Percentiles rank a stretch among this genome's conserved stretches.
Evolutionary conservation across 1,140 invertebrate genomes (phyloP).

Genomic region (Heliconius eleuchia): DNA sequence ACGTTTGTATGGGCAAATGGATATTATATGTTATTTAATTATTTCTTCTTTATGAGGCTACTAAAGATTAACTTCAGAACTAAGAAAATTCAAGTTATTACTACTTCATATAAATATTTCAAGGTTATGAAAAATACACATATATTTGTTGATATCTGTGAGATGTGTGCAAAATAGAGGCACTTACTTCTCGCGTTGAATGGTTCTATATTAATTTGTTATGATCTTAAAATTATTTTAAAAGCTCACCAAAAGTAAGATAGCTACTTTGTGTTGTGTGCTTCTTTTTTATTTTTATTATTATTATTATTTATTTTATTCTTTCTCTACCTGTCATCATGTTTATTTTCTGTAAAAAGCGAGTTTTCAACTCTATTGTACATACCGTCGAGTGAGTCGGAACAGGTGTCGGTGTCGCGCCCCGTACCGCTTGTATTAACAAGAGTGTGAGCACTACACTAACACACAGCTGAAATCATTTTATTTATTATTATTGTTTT

Average conservation of each 20-base stretch:
- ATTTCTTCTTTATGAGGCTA: neutral
- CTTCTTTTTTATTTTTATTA: neutral
- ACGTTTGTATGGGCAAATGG: neutral
- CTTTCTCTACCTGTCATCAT: neutral
- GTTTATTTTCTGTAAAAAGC: neutral
- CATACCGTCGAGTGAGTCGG: neutral
- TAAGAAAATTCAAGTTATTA: too few species aligned
- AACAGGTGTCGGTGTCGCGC: slow-evolving; percentile 10
- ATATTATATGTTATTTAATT: neutral
- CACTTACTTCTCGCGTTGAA: too few species aligned
- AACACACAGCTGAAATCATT: slow-evolving; percentile 41
- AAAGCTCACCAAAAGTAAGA: too few species aligned
- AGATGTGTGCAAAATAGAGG: too few species aligned
- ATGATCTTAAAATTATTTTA: neutral
- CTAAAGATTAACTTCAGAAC: neutral
- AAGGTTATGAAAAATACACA: too few species aligned
- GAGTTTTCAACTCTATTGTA: neutral
- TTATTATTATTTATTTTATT: neutral
- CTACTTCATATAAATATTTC: too few species aligned
- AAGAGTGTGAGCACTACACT: slow-evolving; percentile 52
- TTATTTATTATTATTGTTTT: slow-evolving; percentile 49
- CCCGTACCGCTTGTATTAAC: slow-evolving; percentile 45
- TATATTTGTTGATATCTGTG: too few species aligned
- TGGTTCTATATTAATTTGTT: neutral
- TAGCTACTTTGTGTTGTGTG: neutral